A percentile compares a stretch with the other conserved stretches of the same genome.
These are phyloP conservation scores for Crambe crambe DNA, from an alignment of 37 sponge, comb jelly and placozoan genomes.

Conservation along the genomic window DNA sequence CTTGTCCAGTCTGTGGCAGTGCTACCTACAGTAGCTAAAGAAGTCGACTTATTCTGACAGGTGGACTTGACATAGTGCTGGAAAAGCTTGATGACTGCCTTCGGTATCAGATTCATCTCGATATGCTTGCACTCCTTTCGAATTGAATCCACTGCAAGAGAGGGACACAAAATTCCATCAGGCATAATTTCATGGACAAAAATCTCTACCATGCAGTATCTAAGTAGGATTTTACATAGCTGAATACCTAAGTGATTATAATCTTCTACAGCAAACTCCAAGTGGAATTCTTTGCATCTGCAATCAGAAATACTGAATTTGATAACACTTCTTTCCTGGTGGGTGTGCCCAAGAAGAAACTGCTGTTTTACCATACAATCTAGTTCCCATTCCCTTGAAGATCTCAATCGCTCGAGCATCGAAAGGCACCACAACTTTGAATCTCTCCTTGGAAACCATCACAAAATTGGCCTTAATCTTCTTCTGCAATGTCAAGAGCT, in stretches of 20 bases:
- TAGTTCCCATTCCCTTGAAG: constrained; percentile 50
- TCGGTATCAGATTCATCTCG: constrained; percentile 51
- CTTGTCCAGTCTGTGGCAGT: constrained; percentile 28
- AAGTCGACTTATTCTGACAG: not conserved
- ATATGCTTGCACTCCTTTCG: constrained; percentile 48
- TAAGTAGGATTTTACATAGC: no score
- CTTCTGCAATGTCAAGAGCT: not conserved
- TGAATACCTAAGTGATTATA: constrained; percentile 48
- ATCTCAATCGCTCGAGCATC: constrained; percentile 46
- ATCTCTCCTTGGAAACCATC: constrained; percentile 33
- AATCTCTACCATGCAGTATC: not conserved
- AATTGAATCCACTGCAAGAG: constrained; percentile 22
- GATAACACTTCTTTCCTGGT: not conserved
- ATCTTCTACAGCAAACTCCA: constrained; percentile 71
- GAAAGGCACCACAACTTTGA: constrained; percentile 48
- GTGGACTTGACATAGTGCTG: not conserved
- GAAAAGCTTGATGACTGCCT: constrained; percentile 58
- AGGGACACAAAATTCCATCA: no score
- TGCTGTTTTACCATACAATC: constrained; percentile 62
- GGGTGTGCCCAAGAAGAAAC: not conserved
- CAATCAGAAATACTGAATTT: not conserved
- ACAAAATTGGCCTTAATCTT: constrained; percentile 35
- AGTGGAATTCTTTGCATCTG: constrained; percentile 63
- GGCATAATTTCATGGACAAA: no score
- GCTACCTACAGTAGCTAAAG: not conserved